These are phyloP conservation scores for Leptinotarsa rubiginosa DNA, from an alignment of 2,888 invertebrate species.

Conservation along the genomic window DNA sequence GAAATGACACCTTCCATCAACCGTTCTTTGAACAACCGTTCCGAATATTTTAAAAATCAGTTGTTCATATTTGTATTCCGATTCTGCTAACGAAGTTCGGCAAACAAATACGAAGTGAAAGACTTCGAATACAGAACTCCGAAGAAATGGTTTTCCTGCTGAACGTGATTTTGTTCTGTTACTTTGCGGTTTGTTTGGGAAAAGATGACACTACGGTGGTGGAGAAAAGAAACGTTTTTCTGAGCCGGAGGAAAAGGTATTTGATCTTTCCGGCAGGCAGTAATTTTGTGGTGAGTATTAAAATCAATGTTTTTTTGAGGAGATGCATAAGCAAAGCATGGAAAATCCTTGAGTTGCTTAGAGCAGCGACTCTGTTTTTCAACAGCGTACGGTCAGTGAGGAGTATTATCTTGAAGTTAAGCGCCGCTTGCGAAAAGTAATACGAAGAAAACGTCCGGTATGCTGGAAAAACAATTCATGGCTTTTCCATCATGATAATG, in stretches of 20 bases:
- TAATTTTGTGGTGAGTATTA: conserved; percentile 59
- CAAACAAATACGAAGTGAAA: conserved; percentile 8
- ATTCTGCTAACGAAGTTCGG: conserved; percentile 16
- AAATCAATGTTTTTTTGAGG: too few species aligned
- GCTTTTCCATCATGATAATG: too few species aligned
- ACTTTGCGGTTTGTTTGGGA: conserved; percentile 23
- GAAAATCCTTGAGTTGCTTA: too few species aligned
- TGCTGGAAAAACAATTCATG: too few species aligned
- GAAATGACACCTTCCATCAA: conserved; percentile 7
- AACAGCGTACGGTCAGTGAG: too few species aligned
- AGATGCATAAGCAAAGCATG: too few species aligned
- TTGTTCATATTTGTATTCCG: conserved; percentile 19
- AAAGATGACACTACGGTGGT: conserved; percentile 42
- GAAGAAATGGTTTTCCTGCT: conserved; percentile 31
- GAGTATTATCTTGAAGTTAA: too few species aligned
- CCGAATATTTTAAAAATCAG: conserved; percentile 16
- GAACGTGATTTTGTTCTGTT: conserved; percentile 27
- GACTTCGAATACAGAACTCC: background rate
- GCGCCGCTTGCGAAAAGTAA: too few species aligned
- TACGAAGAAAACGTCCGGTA: too few species aligned
- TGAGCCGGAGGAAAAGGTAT: conserved; percentile 67
- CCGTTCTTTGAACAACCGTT: background rate
- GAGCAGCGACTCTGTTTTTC: too few species aligned
- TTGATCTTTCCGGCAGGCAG: conserved; percentile 69
- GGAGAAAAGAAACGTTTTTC: conserved; percentile 47